Base-by-base conservation (phyloP, 2,888 invertebrate species). In the Drosophila macrospina region DNA sequence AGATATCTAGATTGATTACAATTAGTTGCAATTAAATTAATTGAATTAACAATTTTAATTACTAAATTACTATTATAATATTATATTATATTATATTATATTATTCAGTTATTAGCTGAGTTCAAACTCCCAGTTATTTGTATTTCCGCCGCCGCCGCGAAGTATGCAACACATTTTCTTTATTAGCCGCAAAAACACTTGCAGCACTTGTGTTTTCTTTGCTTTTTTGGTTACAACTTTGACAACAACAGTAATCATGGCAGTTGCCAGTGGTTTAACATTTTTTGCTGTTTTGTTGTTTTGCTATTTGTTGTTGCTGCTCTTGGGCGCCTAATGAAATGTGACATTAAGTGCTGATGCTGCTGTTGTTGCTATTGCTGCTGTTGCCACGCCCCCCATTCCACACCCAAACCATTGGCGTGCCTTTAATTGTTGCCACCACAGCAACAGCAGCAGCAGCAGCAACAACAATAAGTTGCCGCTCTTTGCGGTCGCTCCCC, bases 331-430 rank as follows among this genome's bases (percentile, higher is more conserved):
- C 79, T 74, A 86, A 86, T 86, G 86, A 82, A 82, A 83, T 82
- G 86, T 83, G 81, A 80, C 83, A 82, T 82, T 86, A 86, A 86
- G 80, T 82, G 83, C 77, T 74, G 76, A 71, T 79, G 80, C 65
- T 69, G 74, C 47, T 60, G 66, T 56, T 28, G 66, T 66, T 45
- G 55, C 56, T 28, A 65, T 66, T 45, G 55, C 69, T 45, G 55
- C 56, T 28, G 66, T 66, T 45, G 55, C 69, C 56, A 59, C 56
- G 42, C 32, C 44, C 20, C 1, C 28, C 28, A 28, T 20, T 20
- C 20, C n/a, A 28, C 69, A 36, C 55, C 47, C 51, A 41, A 34
- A 24, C 13, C 55, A 78, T 79, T 82, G 67, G 86, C 82, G 80
- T 86, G 68, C 80, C 82, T 82, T 82, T 82, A 82, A 82, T 82